Percentiles rank a stretch among this genome's conserved stretches.
These are phyloP conservation scores for Centropus bengalensis DNA, from an alignment of 2,113 vertebrate species.

Conservation along the genomic window DNA sequence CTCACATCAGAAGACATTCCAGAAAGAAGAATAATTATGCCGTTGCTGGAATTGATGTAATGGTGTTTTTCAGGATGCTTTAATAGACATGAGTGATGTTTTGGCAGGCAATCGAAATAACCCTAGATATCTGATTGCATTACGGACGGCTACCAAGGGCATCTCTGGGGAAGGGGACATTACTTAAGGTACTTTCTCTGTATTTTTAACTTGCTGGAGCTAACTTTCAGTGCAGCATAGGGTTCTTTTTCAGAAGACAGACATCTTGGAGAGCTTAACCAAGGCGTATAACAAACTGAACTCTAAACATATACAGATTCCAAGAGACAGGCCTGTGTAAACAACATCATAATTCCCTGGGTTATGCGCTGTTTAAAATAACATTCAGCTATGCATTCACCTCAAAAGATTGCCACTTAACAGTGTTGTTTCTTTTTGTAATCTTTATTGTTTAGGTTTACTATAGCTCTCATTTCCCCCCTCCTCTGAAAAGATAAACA, in stretches of 20 bases:
- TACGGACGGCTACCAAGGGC: constrained; percentile 68
- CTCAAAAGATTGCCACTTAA: constrained; percentile 59
- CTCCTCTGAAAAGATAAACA: constrained; percentile 35
- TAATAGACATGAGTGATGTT: constrained; percentile 77
- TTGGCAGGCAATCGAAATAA: constrained; percentile 76
- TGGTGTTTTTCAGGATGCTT: constrained; percentile 79
- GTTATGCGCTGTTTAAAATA: constrained; percentile 64
- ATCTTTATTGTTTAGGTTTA: constrained; percentile 64
- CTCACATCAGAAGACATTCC: constrained; percentile 81
- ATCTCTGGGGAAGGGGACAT: constrained; percentile 62
- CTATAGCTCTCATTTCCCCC: constrained; percentile 1
- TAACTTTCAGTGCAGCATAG: constrained; percentile 42
- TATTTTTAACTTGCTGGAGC: constrained; percentile 57
- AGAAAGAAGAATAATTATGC: constrained; percentile 79
- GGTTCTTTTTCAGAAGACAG: constrained; percentile 46
- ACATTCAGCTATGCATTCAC: constrained; percentile 48
- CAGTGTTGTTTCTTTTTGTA: constrained; percentile 32
- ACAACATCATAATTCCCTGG: constrained; percentile 62
- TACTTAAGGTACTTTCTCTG: constrained; percentile 63
- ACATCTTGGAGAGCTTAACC: constrained; percentile 61
- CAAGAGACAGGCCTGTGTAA: constrained; percentile 53
- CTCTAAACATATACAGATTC: constrained; percentile 62
- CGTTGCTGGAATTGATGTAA: constrained; percentile 80
- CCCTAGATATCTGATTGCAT: constrained; percentile 73
- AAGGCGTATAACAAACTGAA: constrained; percentile 44